phyloP scores from a whole-genome alignment of 2,113 vertebrate genomes.

The Dunckerocampus dactyliophorus region DNA sequence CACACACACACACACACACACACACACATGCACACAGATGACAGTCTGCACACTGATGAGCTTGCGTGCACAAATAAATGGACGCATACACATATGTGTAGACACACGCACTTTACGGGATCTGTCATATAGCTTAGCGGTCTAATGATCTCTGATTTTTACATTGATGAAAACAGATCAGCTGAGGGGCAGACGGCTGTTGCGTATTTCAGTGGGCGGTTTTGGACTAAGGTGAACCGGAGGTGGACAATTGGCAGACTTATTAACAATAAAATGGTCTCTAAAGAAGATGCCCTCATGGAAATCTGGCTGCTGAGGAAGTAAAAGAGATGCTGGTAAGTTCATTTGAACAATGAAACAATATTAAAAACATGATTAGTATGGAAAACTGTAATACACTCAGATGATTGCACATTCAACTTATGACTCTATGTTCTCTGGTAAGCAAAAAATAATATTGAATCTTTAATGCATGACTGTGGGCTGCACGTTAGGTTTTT shows the following conservation, averaged over 20 bases:
- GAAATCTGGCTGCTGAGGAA: constrained; percentile 44
- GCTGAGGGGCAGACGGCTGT: constrained; percentile 62
- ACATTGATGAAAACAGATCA: constrained; percentile 68
- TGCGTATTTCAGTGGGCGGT: constrained; percentile 57
- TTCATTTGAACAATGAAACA: constrained; percentile 1
- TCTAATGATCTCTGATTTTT: constrained; percentile 69
- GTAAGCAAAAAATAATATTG: not conserved
- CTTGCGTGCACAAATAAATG: constrained; percentile 51
- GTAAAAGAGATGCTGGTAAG: constrained; percentile 21
- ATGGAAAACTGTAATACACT: not conserved
- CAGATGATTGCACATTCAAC: not conserved
- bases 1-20: constrained; percentile 20
- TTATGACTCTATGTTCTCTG: not conserved
- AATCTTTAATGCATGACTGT: not conserved
- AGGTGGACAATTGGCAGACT: constrained; percentile 51
- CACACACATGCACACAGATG: constrained; percentile 47
- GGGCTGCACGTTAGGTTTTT: not conserved
- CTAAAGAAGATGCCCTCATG: constrained; percentile 49
- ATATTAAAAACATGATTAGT: not conserved
- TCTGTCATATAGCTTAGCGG: constrained; percentile 66
- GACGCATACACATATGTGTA: constrained; percentile 31
- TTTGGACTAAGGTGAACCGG: constrained; percentile 64
- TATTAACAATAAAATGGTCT: constrained; percentile 56
- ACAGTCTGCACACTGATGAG: constrained; percentile 57
- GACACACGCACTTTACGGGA: constrained; percentile 33